Evolutionary conservation across 2,888 invertebrate species (phyloP).

Genomic region (Celastrina argiolus): DNA sequence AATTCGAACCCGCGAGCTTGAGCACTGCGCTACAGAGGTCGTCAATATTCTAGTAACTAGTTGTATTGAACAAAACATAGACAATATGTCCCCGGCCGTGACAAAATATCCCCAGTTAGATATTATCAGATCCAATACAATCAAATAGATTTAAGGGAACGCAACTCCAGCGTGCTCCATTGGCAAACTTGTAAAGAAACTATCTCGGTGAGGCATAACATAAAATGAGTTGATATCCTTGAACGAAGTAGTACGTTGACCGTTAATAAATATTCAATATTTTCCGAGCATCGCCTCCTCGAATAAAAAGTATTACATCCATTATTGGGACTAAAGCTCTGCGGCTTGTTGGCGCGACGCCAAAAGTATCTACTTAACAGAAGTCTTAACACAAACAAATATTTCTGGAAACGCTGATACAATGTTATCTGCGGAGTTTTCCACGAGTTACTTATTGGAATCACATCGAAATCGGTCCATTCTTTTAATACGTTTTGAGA

Average conservation of each 20-base stretch:
- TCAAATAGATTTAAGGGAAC: neutral
- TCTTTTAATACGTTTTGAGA: neutral
- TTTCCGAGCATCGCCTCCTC: neutral
- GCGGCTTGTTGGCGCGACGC: constrained; percentile 43
- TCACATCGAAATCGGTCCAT: constrained; percentile 1
- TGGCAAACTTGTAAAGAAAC: neutral
- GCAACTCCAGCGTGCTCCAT: neutral
- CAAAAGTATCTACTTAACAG: constrained; percentile 53
- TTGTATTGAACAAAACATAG: neutral
- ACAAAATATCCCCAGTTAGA: neutral
- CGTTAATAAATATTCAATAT: constrained; percentile 11
- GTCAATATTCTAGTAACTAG: too few species aligned
- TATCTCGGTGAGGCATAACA: neutral
- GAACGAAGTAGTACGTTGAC: constrained; percentile 11
- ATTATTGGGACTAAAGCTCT: constrained; percentile 26
- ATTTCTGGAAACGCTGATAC: constrained; percentile 29
- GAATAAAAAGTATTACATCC: constrained; percentile 21
- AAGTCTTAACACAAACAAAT: constrained; percentile 53
- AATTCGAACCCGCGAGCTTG: too few species aligned
- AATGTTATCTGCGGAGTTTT: constrained; percentile 17
- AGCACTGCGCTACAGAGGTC: too few species aligned
- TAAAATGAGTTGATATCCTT: constrained; percentile 1
- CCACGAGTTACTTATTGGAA: constrained; percentile 15
- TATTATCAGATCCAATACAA: neutral
- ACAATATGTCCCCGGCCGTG: neutral